Evolutionary conservation across 2,888 invertebrate species (phyloP), one percentile per base, ranked within the genome.

Genomic region (Cataglyphis livida): DNA sequence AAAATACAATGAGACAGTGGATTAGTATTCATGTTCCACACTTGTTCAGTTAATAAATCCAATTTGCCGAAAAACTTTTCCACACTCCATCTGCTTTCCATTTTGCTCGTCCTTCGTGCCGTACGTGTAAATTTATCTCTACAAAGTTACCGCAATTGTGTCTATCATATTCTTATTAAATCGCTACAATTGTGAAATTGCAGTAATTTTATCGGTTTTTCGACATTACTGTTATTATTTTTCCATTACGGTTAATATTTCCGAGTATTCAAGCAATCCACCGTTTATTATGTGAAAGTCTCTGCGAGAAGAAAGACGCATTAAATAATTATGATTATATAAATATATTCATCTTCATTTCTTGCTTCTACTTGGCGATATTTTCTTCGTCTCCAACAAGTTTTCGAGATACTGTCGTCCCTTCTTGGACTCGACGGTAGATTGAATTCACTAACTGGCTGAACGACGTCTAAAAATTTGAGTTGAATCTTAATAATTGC

Each of bases 401-500:
- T 44, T 44, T 44, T 59, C 41, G 2, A 59, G 70, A 78, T 32
- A 78, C 70, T 68, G 57, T 21, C 41, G 41, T 78, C 44, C 59
- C 41, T 21, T n/a, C n/a, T n/a, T 18, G 35, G 21, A 59, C 57
- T 59, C 70, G 78, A 61, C 32, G 18, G 59, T 21, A 68, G 44
- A 78, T 78, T 61, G 59, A 70, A 78, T 78, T 70, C 78, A 78
- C 70, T 78, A 78, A 78, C 70, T 18, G 59, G 65, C n/a, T 70
- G 48, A 44, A 59, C 59, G 70, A 70, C 41, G 41, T 78, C 35
- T 78, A 57, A 70, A 78, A 78, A 78, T 78, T 78, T 59, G 44
- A 70, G 59, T 44, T 78, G 78, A 70, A 78, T 70, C 70, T 78
- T 78, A 78, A 78, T 78, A 78, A 78, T 78, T 78, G 70, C 70